Evolutionary conservation across 1,140 invertebrate genomes (phyloP).

Genomic region (Sitobion miscanthi): DNA sequence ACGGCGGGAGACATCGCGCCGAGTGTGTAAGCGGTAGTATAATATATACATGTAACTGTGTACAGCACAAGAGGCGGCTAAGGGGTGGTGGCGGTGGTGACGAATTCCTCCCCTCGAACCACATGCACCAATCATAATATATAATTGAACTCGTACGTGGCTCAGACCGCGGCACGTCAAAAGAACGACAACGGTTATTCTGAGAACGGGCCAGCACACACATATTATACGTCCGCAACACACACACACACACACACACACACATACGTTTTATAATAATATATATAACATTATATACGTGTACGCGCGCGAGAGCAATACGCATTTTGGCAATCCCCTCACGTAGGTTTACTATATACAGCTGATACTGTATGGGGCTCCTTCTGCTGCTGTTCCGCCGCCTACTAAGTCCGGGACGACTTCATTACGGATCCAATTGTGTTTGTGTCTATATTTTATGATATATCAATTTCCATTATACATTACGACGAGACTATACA

Average conservation of each 20-base stretch:
- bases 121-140: conserved; percentile 6
- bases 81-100: not conserved
- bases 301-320: not conserved
- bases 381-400: not conserved
- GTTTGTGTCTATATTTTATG: conserved; percentile 31
- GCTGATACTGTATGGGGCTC: not conserved
- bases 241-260: not conserved
- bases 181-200: conserved; percentile 21
- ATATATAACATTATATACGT: not conserved
- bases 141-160: conserved; percentile 49
- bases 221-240: not conserved
- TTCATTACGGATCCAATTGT: conserved; percentile 54
- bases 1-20: not conserved
- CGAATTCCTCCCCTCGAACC: not conserved
- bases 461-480: conserved; percentile 53
- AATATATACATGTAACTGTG: not conserved
- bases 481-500: not conserved
- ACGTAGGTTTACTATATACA: not conserved
- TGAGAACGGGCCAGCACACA: not conserved
- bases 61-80: not conserved
- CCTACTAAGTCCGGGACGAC: not conserved
- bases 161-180: conserved; percentile 22
- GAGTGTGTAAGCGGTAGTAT: not conserved
- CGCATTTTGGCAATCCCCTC: conserved; percentile 34
- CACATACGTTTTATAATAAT: conserved; percentile 10